A percentile compares a stretch with the other conserved stretches of the same genome.
phyloP scores from a whole-genome alignment of 2,888 invertebrate species.

The Cerceris ruficornis region DNA sequence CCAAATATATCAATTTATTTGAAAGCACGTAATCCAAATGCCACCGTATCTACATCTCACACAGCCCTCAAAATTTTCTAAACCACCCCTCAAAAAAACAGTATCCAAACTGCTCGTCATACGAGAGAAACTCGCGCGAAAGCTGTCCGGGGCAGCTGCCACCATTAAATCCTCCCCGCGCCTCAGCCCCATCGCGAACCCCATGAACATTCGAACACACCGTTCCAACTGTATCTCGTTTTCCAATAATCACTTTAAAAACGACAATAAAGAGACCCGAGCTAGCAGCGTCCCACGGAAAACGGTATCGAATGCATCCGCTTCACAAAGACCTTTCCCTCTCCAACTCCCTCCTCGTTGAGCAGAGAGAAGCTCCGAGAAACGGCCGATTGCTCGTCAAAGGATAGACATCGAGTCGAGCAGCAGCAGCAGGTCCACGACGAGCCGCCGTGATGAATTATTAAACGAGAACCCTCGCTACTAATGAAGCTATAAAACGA shows the following conservation, averaged over 20 bases:
- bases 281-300: neutral
- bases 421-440: slow-evolving; percentile 41
- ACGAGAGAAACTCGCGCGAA: too few species aligned
- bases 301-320: neutral
- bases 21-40: too few species aligned
- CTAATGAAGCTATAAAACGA: slow-evolving; percentile 76
- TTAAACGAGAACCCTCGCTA: slow-evolving; percentile 74
- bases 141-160: too few species aligned
- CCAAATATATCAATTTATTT: too few species aligned
- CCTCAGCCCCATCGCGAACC: too few species aligned
- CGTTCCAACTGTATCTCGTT: neutral
- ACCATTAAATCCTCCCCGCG: too few species aligned
- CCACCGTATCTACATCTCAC: too few species aligned
- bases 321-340: slow-evolving; percentile 5
- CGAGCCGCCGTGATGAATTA: slow-evolving; percentile 71
- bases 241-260: neutral
- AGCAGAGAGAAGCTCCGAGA: slow-evolving; percentile 36
- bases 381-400: slow-evolving; percentile 62
- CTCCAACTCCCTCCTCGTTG: neutral
- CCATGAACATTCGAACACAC: slow-evolving; percentile 17
- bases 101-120: too few species aligned
- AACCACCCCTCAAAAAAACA: too few species aligned
- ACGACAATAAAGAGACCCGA: neutral
- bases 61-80: too few species aligned
- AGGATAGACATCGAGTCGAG: slow-evolving; percentile 51